Conservation (phyloP, 92 coral and sea anemone species). For the Diadumene lineata region DNA sequence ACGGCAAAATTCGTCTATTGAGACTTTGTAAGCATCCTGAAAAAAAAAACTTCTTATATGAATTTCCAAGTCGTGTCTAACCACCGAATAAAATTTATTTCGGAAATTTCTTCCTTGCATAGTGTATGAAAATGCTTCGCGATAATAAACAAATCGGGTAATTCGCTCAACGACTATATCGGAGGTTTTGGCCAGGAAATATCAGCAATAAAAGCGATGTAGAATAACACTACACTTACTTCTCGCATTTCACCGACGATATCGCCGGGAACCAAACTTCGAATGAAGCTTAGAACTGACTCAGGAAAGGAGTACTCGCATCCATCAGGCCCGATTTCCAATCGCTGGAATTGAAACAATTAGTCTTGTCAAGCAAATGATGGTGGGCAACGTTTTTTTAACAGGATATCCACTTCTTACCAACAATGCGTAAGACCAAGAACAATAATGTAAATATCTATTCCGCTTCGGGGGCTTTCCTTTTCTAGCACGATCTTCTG, state of each 20-base stretch:
- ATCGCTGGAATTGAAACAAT: slow-evolving; percentile 7
- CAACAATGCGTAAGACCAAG: slow-evolving; percentile 51
- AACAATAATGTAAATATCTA: slow-evolving; percentile 40
- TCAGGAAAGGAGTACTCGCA: slow-evolving; percentile 37
- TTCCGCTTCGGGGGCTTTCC: slow-evolving; percentile 39
- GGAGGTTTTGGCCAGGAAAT: too few relatives aligned
- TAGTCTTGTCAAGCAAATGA: neutral
- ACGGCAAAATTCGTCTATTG: slow-evolving; percentile 39
- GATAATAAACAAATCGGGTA: neutral
- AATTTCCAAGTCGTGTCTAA: neutral
- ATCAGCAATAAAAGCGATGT: too few relatives aligned
- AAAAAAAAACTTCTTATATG: neutral
- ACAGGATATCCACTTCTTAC: slow-evolving; percentile 5
- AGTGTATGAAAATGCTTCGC: neutral
- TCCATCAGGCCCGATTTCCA: slow-evolving; percentile 38
- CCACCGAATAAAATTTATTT: neutral
- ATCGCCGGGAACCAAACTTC: slow-evolving; percentile 41
- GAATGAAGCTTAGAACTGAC: slow-evolving; percentile 27
- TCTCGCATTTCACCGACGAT: slow-evolving; percentile 50
- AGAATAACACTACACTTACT: too few relatives aligned
- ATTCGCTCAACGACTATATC: too few relatives aligned
- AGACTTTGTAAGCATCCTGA: slow-evolving; percentile 61
- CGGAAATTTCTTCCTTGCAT: neutral
- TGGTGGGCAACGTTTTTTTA: neutral
- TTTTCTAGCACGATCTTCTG: slow-evolving; percentile 17